Conservation (phyloP, 2,113 vertebrate species). For the Empidonax alnorum region DNA sequence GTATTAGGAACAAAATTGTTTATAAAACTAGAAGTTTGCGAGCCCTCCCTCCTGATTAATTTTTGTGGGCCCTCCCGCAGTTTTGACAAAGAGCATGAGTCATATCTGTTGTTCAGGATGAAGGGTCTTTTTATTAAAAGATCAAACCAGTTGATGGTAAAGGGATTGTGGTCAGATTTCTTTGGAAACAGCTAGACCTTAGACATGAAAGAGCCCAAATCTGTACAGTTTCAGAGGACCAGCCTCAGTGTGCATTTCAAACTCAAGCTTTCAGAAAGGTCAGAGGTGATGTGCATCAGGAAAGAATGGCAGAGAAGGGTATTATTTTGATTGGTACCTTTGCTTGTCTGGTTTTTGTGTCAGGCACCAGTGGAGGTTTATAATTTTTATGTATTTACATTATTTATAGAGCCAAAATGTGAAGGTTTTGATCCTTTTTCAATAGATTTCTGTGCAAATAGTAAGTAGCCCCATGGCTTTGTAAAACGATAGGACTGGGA, state of each 20-base stretch:
- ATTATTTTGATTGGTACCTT: not conserved
- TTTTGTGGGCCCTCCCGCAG: not conserved
- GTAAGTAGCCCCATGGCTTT: not conserved
- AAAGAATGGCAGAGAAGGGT: not conserved
- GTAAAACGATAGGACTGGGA: not conserved
- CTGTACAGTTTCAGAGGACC: not conserved
- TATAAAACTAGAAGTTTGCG: not conserved
- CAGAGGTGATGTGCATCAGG: not conserved
- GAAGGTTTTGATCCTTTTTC: not conserved
- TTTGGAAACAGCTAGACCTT: not conserved
- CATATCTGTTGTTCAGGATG: not conserved
- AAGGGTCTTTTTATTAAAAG: not conserved
- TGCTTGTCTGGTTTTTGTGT: not conserved
- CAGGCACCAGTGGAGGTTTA: accelerated
- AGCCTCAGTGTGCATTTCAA: not conserved
- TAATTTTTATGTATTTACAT: not conserved
- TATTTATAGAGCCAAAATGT: not conserved
- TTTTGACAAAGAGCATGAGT: not conserved
- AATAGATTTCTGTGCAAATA: not conserved
- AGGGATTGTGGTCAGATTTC: not conserved
- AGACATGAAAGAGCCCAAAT: not conserved
- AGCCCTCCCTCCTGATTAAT: not conserved
- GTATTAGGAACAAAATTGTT: not conserved
- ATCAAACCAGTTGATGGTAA: not conserved
- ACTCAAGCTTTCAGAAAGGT: not conserved